Conservation (phyloP, 2,113 vertebrate genomes). For the Oncorhynchus gorbuscha region DNA sequence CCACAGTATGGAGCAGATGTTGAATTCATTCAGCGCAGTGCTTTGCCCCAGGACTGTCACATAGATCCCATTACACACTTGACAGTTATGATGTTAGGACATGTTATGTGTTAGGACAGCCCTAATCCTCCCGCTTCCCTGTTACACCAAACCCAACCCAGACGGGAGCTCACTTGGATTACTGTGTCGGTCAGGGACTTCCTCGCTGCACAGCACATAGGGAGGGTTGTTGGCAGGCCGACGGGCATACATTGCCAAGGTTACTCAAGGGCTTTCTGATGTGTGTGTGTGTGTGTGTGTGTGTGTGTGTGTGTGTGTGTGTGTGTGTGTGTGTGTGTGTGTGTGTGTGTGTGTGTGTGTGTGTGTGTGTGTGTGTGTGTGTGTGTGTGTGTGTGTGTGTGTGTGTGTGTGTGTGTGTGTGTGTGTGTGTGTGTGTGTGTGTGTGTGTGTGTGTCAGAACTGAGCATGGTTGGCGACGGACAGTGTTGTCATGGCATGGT, state of each 20-base stretch:
- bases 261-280: slow-evolving; percentile 31
- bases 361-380: neutral
- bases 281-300: neutral
- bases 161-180: slow-evolving; percentile 36
- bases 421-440: neutral
- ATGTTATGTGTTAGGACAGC: slow-evolving; percentile 22
- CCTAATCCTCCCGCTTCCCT: slow-evolving; percentile 27
- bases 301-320: neutral
- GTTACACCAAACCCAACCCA: slow-evolving; percentile 26
- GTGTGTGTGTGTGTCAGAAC: neutral
- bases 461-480: neutral
- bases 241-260: slow-evolving; percentile 22
- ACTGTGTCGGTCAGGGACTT: slow-evolving; percentile 6
- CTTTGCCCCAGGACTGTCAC: neutral
- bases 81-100: slow-evolving; percentile 14
- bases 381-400: neutral
- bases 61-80: slow-evolving; percentile 30
- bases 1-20: slow-evolving; percentile 10
- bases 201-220: neutral
- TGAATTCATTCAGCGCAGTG: neutral
- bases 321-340: neutral
- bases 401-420: neutral
- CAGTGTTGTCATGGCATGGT: neutral
- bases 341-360: neutral
- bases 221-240: neutral